These are phyloP conservation scores for Cheilosia impressa DNA, from an alignment of 2,888 invertebrate genomes.

Conservation along the genomic window DNA sequence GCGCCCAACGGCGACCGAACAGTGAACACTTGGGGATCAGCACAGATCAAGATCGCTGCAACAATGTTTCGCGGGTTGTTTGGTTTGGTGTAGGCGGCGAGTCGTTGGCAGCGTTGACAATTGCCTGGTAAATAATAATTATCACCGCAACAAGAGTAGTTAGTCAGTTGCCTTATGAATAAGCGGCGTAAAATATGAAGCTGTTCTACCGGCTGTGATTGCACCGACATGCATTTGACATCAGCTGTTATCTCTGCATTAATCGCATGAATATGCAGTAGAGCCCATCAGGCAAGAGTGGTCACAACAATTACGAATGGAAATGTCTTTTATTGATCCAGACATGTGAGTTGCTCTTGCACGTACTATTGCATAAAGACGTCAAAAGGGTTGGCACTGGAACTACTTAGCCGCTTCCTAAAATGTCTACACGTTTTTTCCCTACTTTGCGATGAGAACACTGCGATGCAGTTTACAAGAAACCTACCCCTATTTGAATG, in stretches of 20 bases:
- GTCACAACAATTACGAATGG: neutral
- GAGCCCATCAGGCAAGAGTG: neutral
- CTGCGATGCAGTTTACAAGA: too few species aligned
- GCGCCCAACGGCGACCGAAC: neutral
- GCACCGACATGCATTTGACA: neutral
- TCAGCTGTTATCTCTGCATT: slow-evolving; percentile 1
- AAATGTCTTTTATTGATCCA: neutral
- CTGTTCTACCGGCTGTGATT: neutral
- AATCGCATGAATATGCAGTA: neutral
- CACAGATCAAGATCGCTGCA: neutral
- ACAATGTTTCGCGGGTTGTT: slow-evolving; percentile 1
- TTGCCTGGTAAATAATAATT: neutral
- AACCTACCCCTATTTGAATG: too few species aligned
- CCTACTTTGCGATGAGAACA: too few species aligned
- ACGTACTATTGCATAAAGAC: too few species aligned
- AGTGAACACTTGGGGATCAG: neutral
- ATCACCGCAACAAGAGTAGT: neutral
- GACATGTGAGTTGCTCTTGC: too few species aligned
- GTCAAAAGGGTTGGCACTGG: too few species aligned
- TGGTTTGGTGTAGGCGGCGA: neutral
- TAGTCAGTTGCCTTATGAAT: neutral
- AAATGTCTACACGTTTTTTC: too few species aligned
- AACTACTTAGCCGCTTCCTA: too few species aligned
- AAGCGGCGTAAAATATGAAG: neutral
- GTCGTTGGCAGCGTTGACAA: neutral